phyloP scores from a whole-genome alignment of 2,113 vertebrate genomes.

The Epinephelus cyanopodus region DNA sequence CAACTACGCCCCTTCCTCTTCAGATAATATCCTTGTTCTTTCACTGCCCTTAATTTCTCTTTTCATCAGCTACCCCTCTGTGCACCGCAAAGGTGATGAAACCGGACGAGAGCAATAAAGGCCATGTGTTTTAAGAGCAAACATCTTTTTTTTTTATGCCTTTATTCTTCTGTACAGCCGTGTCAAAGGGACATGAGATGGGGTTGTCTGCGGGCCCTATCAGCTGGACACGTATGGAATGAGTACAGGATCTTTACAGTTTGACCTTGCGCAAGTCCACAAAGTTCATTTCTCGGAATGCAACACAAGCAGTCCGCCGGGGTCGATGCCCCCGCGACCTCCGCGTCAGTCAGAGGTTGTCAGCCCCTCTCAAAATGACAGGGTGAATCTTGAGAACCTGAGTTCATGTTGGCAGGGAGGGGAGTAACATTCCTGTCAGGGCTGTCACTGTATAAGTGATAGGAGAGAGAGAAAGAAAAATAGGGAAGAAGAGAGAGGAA shows the following conservation, averaged over 20 bases:
- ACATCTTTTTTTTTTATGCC: constrained; percentile 53
- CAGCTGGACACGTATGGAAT: constrained; percentile 67
- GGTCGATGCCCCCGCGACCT: constrained; percentile 60
- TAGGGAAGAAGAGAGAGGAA: neutral
- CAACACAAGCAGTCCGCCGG: constrained; percentile 65
- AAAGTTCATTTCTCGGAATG: constrained; percentile 75
- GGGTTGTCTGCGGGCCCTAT: constrained; percentile 45
- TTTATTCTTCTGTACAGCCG: constrained; percentile 21
- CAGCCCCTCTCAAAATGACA: constrained; percentile 63
- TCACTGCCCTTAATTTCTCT: constrained; percentile 65
- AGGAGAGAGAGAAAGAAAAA: neutral
- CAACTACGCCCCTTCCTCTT: constrained; percentile 65
- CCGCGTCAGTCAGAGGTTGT: constrained; percentile 56
- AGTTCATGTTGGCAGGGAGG: constrained; percentile 56
- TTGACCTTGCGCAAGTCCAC: constrained; percentile 69
- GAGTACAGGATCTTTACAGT: constrained; percentile 64
- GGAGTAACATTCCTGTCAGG: constrained; percentile 63
- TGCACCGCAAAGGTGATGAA: constrained; percentile 53
- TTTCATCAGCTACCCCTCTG: constrained; percentile 61
- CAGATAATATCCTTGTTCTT: constrained; percentile 70
- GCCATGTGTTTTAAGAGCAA: constrained; percentile 64
- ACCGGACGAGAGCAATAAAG: constrained; percentile 50
- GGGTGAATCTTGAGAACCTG: constrained; percentile 66
- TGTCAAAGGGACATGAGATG: constrained; percentile 63
- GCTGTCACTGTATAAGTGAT: constrained; percentile 47